Evolutionary conservation across 1,140 invertebrate genomes (phyloP), one percentile per base, ranked within the genome.

Genomic region (Bombus haemorrhoidalis): DNA sequence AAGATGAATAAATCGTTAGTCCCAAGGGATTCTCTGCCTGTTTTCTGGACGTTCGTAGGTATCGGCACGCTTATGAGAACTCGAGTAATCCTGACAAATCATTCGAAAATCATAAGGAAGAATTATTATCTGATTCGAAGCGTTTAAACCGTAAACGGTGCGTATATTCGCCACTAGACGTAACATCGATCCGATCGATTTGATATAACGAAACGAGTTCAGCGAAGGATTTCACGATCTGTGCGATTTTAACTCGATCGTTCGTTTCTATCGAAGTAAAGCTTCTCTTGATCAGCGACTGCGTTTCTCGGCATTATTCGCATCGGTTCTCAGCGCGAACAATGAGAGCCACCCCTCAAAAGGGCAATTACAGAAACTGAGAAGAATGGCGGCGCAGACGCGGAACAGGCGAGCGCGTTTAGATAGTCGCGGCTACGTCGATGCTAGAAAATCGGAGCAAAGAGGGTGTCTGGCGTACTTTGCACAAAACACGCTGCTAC

Each of bases 331-430:
- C 66, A 32, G 28, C 13, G 57, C 15, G 12, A 85, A 85, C 83
- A 85, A 85, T 85, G 68, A 39, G 77, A 47, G 15, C 28, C 83
- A 71, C 57, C 83, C 83, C 68, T 72, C 34, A 34, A 59, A 62
- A 85, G 57, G 83, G 83, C 39, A 72, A 62, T 79, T n/a, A 73
- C 68, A 85, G 77, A 53, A 80, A 80, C 37, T 39, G 41, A 37
- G 77, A 73, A 83, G 75, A 83, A 85, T 80, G 39, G 76, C 37
- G 47, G 34, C 13, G 34, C 82, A 71, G 75, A 79, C 75, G 37
- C 37, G 53, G 68, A 64, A 85, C 76, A 28, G 68, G 41, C 77
- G 83, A 85, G 83, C 68, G 76, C 68, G 83, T 85, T 80, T 59
- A 59, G 83, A 80, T 80, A 85, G 68, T 72, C 76, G 53, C 43